Percentiles rank a stretch among this genome's conserved stretches.
Conservation (phyloP, 92 coral and sea anemone genomes). For the Epizoanthus stellaris region DNA sequence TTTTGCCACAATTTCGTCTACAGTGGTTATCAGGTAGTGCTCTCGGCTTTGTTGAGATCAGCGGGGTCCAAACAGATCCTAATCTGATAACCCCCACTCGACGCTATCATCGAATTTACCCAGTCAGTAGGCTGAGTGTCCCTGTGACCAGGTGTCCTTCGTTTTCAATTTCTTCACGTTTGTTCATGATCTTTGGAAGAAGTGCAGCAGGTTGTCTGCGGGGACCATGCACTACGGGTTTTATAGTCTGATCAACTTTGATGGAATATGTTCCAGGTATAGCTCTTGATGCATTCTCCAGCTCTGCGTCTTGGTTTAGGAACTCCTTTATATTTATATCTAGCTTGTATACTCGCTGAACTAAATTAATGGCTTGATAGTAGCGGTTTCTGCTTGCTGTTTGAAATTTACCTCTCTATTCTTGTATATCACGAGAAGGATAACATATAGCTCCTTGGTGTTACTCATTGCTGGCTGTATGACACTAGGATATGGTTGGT, state of each 20-base stretch:
- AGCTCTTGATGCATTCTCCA: constrained; percentile 51
- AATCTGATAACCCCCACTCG: constrained; percentile 49
- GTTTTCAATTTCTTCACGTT: constrained; percentile 52
- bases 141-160: constrained; percentile 57
- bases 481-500: constrained; percentile 55
- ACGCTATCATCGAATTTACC: constrained; percentile 60
- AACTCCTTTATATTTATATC: constrained; percentile 48
- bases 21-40: constrained; percentile 60
- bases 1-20: constrained; percentile 57
- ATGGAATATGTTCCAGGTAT: constrained; percentile 64
- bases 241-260: constrained; percentile 42
- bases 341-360: constrained; percentile 49
- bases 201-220: constrained; percentile 68
- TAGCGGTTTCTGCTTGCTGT: not conserved
- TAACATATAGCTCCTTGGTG: constrained; percentile 47
- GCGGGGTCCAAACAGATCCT: constrained; percentile 59
- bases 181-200: constrained; percentile 49
- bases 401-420: not conserved
- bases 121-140: constrained; percentile 59
- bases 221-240: constrained; percentile 62
- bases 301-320: constrained; percentile 57
- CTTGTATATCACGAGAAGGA: constrained; percentile 20
- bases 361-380: not conserved
- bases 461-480: constrained; percentile 55
- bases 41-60: constrained; percentile 12